Evolutionary conservation across 2,888 invertebrate genomes (phyloP), one percentile per base, ranked within the genome.

Genomic region (Stenotaenia linearis): DNA sequence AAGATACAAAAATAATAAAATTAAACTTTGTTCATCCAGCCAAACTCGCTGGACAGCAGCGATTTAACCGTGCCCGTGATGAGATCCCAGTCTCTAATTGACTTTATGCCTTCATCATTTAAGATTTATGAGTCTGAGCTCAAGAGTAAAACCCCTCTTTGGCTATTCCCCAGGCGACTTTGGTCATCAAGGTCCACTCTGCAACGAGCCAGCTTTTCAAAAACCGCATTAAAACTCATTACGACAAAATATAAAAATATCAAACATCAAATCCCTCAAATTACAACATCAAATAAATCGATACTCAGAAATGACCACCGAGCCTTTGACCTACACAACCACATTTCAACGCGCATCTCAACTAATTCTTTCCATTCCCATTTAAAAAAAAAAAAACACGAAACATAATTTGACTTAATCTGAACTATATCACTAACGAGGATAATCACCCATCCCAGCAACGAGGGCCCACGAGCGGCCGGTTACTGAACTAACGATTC

Each of bases 101-200:
- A 61, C 61, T 61, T 61, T 61, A 61, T 61, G 61, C 61, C 61
- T 61, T 61, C 61, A 61, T 61, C 61, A 61, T 61, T 61, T 61
- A 61, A 61, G 61, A 61, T 61, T 61, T 61, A 61, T 61, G 61
- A 61, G 61, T 61, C 61, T 45, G 61, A 9, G 61, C 61, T 61
- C 61, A 23, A 25, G 61, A 61, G 61, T 61, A 61, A 61, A 61
- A 25, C 61, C 61, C 28, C 61, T 61, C 61, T 61, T 61, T 61
- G 25, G 61, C 61, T 61, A 61, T 61, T 61, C 61, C 61, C 61
- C 23, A 61, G 61, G 61, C 23, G 45, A 61, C 61, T 25, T 23
- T 61, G 61, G 61, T 61, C 61, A 61, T 61, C 61, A 61, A 61
- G 61, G 61, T 61, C 23, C 61, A 61, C 12, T 61, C 28, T 25